Base-by-base conservation (phyloP, 2,888 invertebrate genomes). In the Baronia brevicornis region DNA sequence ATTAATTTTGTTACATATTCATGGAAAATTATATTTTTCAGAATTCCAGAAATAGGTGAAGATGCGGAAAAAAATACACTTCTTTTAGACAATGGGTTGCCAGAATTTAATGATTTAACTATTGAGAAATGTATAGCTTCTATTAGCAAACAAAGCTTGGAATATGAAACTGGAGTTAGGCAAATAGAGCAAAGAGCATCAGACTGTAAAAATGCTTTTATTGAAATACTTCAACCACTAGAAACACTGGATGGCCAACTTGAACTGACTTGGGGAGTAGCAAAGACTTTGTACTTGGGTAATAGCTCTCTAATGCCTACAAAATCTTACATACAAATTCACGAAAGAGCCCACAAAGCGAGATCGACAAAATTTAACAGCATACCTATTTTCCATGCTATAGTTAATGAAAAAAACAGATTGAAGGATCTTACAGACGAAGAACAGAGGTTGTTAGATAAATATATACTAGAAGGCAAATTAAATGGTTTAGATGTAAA, bases 61-160 rank as follows among this genome's bases (percentile, higher is more conserved):
- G 95, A 96, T 73, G 87, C 89, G 5, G 91, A 92, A 29, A 90
- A 91, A 50, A 93, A 93, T 67, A 88, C 90, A 2, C 70, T 96
- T 9, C 68, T 95, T 4, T 88, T 90, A 39, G 88, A 90, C 34
- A 88, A 90, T 51, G 91, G 91, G 0, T 75, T 92, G 22, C 96
- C 96, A 3, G 91, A 93, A 56, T 96, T 96, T 63, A 91, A 88
- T 51, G 88, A 89, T 39, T 84, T 96, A 9, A 90, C 91, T 1
- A 91, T 94, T 25, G 93, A 95, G 67, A 92, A 92, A 70, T 95
- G 95, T 63, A 86, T 94, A 37, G 92, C 92, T 1, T 91, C 94
- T 3, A 90, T 96, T 46, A 94, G 93, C 14, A 93, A 91, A 63
- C 91, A 94, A 54, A 88, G 93, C 1, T 75, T 93, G 15, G 91